Base-by-base conservation (phyloP, 2,888 invertebrate genomes). In the Zele albiditarsus region DNA sequence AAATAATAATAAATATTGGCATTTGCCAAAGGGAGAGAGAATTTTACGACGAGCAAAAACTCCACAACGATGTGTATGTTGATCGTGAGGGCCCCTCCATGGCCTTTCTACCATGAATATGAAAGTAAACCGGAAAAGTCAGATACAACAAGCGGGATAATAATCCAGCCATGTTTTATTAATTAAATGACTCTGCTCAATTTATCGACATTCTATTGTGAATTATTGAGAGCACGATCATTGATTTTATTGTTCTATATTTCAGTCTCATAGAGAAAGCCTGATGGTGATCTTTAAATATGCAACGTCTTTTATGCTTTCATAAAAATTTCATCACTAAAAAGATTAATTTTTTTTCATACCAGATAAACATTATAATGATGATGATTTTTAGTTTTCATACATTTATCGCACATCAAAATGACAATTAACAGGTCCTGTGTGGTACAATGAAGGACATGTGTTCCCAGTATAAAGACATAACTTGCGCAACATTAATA, bases 101-200 rank as follows among this genome's bases (percentile, higher is more conserved):
- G 46, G 62, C 68, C 71, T 75, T 72, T 75, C 75, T 62, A 71
- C 58, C 53, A n/a, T 71, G 68, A 73, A 75, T 71, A 71, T 71
- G 75, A 75, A 75, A 75, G 75, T 75, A 71, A 75, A 75, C 75
- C 75, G 71, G 75, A 75, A 75, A 75, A 75, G 53, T 58, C 20
- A 33, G 46, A 65, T 65, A 57, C 66, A 53, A 72, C n/a, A 31
- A 63, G 20, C 23, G n/a, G 23, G 38, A 27, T 31, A 33, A 49
- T 53, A 69, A 69, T 42, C 46, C 38, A 33, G 58, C 46, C 28
- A 60, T 23, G 33, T 57, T n/a, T 33, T 57, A 25, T 60, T 25
- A 68, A 49, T 71, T 74, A 49, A 31, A 57, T 38, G 28, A 58
- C 42, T 46, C 23, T 57, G 33, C 68, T 69, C 31, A 68, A 71